Conservation (phyloP, 2,113 vertebrate species). For the Indicator indicator region DNA sequence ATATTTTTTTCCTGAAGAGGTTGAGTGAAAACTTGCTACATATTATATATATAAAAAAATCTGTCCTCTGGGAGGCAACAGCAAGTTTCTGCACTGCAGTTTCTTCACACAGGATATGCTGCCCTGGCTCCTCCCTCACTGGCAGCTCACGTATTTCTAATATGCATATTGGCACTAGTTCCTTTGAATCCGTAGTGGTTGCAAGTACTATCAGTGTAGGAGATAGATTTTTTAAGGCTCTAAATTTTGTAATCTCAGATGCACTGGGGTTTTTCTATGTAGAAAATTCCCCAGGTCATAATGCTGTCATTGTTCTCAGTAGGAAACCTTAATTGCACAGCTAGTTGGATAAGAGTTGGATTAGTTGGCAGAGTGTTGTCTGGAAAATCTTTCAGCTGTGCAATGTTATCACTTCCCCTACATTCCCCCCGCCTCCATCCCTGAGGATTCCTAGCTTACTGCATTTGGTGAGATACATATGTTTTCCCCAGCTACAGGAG, state of each 20-base stretch:
- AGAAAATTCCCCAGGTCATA: constrained; percentile 27
- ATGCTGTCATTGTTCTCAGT: constrained; percentile 25
- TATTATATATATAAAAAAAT: neutral
- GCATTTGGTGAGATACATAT: constrained; percentile 65
- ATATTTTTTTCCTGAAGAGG: neutral
- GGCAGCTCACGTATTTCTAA: neutral
- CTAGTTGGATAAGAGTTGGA: constrained; percentile 45
- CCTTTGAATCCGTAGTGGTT: neutral
- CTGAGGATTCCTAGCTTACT: constrained; percentile 50
- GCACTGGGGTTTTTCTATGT: neutral
- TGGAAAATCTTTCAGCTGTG: constrained; percentile 62
- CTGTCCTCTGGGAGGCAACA: neutral
- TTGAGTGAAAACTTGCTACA: neutral
- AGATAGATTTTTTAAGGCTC: neutral
- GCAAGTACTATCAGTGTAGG: neutral
- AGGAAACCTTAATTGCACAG: constrained; percentile 33
- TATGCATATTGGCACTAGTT: neutral
- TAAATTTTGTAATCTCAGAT: constrained; percentile 6
- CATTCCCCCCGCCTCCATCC: neutral
- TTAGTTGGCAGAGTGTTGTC: constrained; percentile 54
- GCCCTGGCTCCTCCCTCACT: neutral
- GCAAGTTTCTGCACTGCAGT: neutral
- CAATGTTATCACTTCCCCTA: constrained; percentile 33
- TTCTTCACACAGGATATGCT: neutral
- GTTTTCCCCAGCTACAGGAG: constrained; percentile 59